Percentiles rank a stretch among this genome's conserved stretches.
phyloP scores from a whole-genome alignment of 2,797 vertebrate genomes.

The Psittacula echo region DNA sequence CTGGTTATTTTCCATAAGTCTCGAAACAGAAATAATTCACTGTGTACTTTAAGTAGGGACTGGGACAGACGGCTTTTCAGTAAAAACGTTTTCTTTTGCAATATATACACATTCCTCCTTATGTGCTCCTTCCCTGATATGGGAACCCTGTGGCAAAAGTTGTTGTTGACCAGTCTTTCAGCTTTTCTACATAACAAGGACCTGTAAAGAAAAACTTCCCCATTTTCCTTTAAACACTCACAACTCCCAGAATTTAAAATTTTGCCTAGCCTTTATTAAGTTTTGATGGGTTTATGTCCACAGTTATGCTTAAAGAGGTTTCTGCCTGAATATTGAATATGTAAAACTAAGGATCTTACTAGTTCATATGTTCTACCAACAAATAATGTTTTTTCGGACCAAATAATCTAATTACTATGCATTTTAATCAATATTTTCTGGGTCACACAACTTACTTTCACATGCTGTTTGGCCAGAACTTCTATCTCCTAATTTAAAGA shows the following conservation, averaged over 20 bases:
- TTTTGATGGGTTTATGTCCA: not conserved
- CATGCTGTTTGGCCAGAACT: not conserved
- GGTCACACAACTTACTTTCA: not conserved
- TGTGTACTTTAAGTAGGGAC: not conserved
- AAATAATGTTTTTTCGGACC: not conserved
- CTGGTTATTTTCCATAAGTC: not conserved
- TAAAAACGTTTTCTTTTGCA: not conserved
- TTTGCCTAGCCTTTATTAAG: not conserved
- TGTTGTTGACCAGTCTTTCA: not conserved
- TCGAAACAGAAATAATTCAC: not conserved
- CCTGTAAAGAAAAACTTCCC: not conserved
- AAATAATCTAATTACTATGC: not conserved
- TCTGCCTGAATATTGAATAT: not conserved
- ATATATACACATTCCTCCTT: not conserved
- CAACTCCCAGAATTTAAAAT: not conserved
- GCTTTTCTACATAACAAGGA: not conserved
- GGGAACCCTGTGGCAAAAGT: not conserved
- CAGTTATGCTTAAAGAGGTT: not conserved
- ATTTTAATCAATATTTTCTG: not conserved
- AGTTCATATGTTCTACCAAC: not conserved
- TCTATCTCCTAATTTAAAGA: not conserved
- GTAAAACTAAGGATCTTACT: not conserved
- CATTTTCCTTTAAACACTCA: not conserved
- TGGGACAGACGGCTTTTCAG: not conserved
- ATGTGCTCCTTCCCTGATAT: not conserved